Conservation (phyloP, 2,888 invertebrate genomes). For the Euclidia mi region DNA sequence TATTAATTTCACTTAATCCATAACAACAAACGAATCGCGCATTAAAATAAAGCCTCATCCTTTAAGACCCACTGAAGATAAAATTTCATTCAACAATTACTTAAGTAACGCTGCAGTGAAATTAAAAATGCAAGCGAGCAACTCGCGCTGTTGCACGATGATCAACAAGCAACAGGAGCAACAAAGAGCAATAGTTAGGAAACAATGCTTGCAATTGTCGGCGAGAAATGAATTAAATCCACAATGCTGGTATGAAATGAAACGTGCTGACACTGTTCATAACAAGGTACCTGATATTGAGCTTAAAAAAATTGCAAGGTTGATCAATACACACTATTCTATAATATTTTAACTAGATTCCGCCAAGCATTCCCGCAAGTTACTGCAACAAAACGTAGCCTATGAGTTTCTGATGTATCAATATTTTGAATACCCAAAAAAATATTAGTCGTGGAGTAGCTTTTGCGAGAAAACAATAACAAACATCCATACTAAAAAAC, state of each 20-base stretch:
- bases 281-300: constrained; percentile 43
- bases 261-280: constrained; percentile 12
- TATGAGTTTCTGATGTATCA: too few species aligned
- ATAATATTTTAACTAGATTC: too few species aligned
- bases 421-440: too few species aligned
- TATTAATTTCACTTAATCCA: not conserved
- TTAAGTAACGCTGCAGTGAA: constrained; percentile 20
- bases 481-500: too few species aligned
- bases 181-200: constrained; percentile 51
- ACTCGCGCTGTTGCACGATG: constrained; percentile 27
- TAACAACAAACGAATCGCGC: not conserved
- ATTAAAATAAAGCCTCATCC: constrained; percentile 3
- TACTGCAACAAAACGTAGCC: too few species aligned
- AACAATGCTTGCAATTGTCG: constrained; percentile 53
- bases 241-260: constrained; percentile 47
- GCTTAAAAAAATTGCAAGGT: too few species aligned
- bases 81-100: constrained; percentile 36
- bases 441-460: too few species aligned
- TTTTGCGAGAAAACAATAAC: too few species aligned
- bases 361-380: too few species aligned
- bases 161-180: constrained; percentile 18
- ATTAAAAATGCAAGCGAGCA: constrained; percentile 36
- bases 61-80: constrained; percentile 21
- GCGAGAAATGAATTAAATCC: constrained; percentile 61
- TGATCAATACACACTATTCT: too few species aligned